Conservation (phyloP, 2,888 invertebrate genomes). For the Metallyticus violacea region DNA sequence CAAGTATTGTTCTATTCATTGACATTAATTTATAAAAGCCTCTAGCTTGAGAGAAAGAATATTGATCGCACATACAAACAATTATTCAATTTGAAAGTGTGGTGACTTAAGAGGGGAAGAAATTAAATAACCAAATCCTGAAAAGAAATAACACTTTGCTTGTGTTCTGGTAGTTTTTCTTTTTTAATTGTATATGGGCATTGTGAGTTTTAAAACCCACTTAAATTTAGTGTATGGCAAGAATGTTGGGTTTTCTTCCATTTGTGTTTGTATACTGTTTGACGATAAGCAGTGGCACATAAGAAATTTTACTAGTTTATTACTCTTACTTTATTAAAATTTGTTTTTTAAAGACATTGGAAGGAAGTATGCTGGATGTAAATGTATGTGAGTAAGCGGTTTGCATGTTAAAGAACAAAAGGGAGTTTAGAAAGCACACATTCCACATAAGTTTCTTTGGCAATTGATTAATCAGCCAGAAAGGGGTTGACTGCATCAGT, state of each 20-base stretch:
- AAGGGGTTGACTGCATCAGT: background rate
- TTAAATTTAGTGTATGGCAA: background rate
- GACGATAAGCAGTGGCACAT: background rate
- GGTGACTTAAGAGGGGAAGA: background rate
- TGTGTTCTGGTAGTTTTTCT: constrained; percentile 12
- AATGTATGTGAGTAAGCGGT: background rate
- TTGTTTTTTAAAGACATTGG: constrained; percentile 1
- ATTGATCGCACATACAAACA: background rate
- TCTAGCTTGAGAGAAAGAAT: background rate
- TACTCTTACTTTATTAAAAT: constrained; percentile 1
- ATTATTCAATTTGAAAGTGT: background rate
- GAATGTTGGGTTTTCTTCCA: background rate
- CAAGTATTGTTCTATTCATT: background rate
- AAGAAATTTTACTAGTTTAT: background rate
- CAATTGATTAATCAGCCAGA: background rate
- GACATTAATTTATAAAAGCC: constrained; percentile 13
- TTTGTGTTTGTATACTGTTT: constrained; percentile 10
- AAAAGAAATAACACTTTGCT: constrained; percentile 1
- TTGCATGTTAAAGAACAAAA: background rate
- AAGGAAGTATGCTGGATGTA: background rate
- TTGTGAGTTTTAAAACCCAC: background rate
- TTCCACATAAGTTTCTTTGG: constrained; percentile 9
- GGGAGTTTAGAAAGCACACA: background rate
- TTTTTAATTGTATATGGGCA: background rate
- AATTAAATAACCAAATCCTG: background rate